A percentile compares a stretch with the other conserved stretches of the same genome.
phyloP scores from a whole-genome alignment of 2,888 invertebrate genomes.

The Dynastes grantii region DNA sequence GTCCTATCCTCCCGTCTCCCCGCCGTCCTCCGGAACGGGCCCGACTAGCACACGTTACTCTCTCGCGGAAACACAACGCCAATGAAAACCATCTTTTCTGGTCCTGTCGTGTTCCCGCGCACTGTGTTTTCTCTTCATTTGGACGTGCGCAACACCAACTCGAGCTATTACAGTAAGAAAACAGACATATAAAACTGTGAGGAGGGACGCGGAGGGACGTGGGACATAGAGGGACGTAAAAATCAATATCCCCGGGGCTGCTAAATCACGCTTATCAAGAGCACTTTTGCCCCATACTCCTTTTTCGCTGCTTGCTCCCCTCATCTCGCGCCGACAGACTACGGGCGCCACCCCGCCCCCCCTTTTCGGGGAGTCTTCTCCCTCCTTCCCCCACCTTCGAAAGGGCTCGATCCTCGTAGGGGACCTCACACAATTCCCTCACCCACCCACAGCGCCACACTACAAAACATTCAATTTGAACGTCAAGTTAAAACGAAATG shows the following conservation, averaged over 20 bases:
- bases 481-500: slow-evolving; percentile 76
- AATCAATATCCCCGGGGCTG: slow-evolving; percentile 80
- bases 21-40: slow-evolving; percentile 1
- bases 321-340: slow-evolving; percentile 62
- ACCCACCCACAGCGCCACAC: slow-evolving; percentile 65
- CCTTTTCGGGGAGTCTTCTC: slow-evolving; percentile 53
- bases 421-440: slow-evolving; percentile 37
- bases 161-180: slow-evolving; percentile 74
- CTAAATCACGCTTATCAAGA: slow-evolving; percentile 81
- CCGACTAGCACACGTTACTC: slow-evolving; percentile 46
- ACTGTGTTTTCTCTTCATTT: slow-evolving; percentile 70
- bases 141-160: slow-evolving; percentile 69
- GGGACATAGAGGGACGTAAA: slow-evolving; percentile 70
- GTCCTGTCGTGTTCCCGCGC: slow-evolving; percentile 64
- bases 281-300: slow-evolving; percentile 68
- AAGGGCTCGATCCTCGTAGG: slow-evolving; percentile 52
- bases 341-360: slow-evolving; percentile 53
- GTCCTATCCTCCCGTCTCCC: background rate
- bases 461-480: slow-evolving; percentile 77
- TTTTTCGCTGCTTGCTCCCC: slow-evolving; percentile 62
- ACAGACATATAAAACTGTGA: slow-evolving; percentile 74
- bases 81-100: slow-evolving; percentile 67
- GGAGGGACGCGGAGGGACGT: slow-evolving; percentile 62
- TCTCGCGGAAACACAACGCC: slow-evolving; percentile 69
- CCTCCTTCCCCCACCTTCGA: slow-evolving; percentile 67